These are phyloP conservation scores for Apamea monoglypha DNA, from an alignment of 2,888 invertebrate genomes.

Conservation along the genomic window DNA sequence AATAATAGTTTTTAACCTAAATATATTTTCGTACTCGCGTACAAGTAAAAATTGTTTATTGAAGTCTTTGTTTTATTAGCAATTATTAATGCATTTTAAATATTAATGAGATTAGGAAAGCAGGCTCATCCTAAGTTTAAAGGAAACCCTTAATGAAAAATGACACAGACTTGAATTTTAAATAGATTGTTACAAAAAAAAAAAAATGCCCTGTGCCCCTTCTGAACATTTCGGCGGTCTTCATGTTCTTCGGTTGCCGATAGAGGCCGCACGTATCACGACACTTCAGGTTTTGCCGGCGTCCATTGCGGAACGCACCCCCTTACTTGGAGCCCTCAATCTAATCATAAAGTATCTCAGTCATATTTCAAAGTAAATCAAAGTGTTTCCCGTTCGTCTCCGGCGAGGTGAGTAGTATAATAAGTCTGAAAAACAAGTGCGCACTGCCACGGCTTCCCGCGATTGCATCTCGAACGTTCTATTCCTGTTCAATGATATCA, in stretches of 20 bases:
- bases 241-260: slow-evolving; percentile 81
- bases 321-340: slow-evolving; percentile 63
- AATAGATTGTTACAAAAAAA: not conserved
- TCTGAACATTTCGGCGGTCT: slow-evolving; percentile 78
- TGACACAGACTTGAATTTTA: not conserved
- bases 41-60: not conserved
- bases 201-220: slow-evolving; percentile 64
- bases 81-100: not conserved
- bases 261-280: slow-evolving; percentile 84
- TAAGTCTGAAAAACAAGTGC: slow-evolving; percentile 51
- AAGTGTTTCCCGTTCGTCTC: slow-evolving; percentile 68
- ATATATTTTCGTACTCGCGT: not conserved
- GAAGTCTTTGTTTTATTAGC: not conserved
- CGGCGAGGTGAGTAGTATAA: slow-evolving; percentile 74
- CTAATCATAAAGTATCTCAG: slow-evolving; percentile 58
- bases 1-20: slow-evolving; percentile 16
- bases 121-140: not conserved
- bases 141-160: not conserved
- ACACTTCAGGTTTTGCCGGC: slow-evolving; percentile 87
- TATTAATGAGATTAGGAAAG: not conserved
- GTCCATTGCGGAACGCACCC: slow-evolving; percentile 83
- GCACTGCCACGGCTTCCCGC: slow-evolving; percentile 79
- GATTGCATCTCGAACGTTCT: slow-evolving; percentile 77
- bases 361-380: slow-evolving; percentile 57
- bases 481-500: slow-evolving; percentile 76